Evolutionary conservation across 2,113 vertebrate genomes (phyloP).

Genomic region (Colius striatus): DNA sequence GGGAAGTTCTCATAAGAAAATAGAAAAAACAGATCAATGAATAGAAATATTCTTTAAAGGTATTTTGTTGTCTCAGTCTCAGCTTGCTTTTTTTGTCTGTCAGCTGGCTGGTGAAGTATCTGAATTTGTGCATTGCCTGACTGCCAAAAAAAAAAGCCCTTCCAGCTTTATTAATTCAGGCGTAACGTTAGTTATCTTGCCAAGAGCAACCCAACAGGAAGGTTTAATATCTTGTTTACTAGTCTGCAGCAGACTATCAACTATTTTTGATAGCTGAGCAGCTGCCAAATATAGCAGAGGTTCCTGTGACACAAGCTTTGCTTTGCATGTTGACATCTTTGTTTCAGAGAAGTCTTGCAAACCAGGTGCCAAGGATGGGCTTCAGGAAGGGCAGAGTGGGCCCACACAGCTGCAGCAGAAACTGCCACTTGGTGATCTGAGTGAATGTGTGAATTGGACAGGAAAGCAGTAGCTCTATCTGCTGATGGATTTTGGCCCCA

Average conservation of each 20-base stretch:
- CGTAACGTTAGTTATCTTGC: background rate
- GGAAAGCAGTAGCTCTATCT: background rate
- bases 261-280: slow-evolving; percentile 24
- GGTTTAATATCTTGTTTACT: slow-evolving; percentile 64
- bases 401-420: background rate
- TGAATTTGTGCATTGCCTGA: background rate
- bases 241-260: slow-evolving; percentile 14
- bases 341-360: background rate
- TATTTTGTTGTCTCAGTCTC: background rate
- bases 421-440: background rate
- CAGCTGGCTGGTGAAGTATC: slow-evolving; percentile 7
- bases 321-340: background rate
- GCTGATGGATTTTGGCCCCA: background rate
- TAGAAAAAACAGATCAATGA: background rate
- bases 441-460: background rate
- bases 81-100: background rate
- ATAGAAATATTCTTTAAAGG: background rate
- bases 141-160: slow-evolving; percentile 17
- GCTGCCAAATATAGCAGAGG: slow-evolving; percentile 47
- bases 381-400: background rate
- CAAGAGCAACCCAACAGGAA: slow-evolving; percentile 51
- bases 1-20: background rate
- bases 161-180: slow-evolving; percentile 53
- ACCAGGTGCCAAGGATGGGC: background rate
- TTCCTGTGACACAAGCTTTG: background rate